Conservation (phyloP, 2,797 vertebrate species). For the Poeciliopsis turneri region DNA sequence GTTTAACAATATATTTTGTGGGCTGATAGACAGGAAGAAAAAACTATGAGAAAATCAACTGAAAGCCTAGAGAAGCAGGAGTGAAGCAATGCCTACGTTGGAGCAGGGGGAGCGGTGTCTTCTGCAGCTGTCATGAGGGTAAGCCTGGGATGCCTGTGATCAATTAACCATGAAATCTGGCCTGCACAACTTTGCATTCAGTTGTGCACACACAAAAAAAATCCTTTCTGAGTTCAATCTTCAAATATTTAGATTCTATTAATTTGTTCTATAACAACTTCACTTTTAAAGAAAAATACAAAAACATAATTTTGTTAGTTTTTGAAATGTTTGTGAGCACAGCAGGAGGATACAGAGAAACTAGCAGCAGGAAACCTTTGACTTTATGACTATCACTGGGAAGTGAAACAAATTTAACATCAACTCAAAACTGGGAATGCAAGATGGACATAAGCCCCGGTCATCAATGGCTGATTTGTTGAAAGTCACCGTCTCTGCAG, state of each 20-base stretch:
- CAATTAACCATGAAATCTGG: constrained; percentile 88
- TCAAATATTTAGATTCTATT: not conserved
- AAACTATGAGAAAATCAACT: not conserved
- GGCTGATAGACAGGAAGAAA: not conserved
- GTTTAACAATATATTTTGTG: not conserved
- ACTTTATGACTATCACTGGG: no score
- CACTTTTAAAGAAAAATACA: no score
- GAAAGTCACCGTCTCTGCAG: not conserved
- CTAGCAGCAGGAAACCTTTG: not conserved
- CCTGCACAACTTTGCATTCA: constrained; percentile 79
- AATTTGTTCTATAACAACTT: not conserved
- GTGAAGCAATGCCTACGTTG: not conserved
- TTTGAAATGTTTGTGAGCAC: not conserved
- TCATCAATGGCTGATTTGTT: not conserved
- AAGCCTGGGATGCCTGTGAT: constrained; percentile 85
- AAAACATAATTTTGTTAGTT: not conserved
- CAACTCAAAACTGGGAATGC: not conserved
- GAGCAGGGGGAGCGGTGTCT: not conserved
- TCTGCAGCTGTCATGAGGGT: constrained; percentile 87
- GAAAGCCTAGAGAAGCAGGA: not conserved
- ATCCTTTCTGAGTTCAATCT: constrained; percentile 1
- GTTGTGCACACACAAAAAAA: not conserved
- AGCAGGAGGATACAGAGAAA: not conserved
- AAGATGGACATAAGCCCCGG: not conserved
- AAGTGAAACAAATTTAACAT: no score